Conservation (phyloP, 2,797 vertebrate genomes). For the Poliocrania exsul region DNA sequence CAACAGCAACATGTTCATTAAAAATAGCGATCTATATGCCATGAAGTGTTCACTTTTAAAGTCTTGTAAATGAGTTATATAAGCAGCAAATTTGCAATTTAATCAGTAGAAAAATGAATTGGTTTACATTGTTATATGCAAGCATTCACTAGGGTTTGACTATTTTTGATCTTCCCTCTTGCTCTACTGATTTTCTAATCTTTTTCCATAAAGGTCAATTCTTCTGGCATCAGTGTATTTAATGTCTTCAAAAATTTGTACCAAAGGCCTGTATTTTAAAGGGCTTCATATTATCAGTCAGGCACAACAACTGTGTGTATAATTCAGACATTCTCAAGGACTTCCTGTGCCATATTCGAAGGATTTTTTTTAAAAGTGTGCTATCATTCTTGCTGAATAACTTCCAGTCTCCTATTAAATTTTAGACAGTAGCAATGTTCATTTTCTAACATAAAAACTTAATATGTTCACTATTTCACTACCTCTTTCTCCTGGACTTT, state of each 20-base stretch:
- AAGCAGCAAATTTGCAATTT: conserved; percentile 37
- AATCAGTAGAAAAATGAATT: conserved; percentile 33
- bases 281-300: conserved; percentile 33
- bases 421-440: not conserved
- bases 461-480: conserved; percentile 10
- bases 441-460: conserved; percentile 30
- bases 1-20: not conserved
- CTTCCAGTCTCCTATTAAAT: conserved; percentile 23
- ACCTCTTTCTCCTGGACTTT: not conserved
- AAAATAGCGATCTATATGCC: not conserved
- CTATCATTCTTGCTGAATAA: conserved; percentile 22
- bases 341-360: not conserved
- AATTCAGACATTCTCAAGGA: conserved; percentile 28
- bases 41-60: not conserved
- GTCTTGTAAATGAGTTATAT: conserved; percentile 6
- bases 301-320: not conserved
- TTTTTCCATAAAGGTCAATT: conserved; percentile 55
- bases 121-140: not conserved
- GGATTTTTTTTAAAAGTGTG: not conserved
- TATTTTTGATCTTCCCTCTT: conserved; percentile 13
- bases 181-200: conserved; percentile 50
- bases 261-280: conserved; percentile 37
- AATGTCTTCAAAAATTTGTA: conserved; percentile 31
- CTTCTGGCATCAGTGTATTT: conserved; percentile 30
- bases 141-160: not conserved